Base-by-base conservation (phyloP, 92 coral and sea anemone genomes). In the Phenganax stokvisi region DNA sequence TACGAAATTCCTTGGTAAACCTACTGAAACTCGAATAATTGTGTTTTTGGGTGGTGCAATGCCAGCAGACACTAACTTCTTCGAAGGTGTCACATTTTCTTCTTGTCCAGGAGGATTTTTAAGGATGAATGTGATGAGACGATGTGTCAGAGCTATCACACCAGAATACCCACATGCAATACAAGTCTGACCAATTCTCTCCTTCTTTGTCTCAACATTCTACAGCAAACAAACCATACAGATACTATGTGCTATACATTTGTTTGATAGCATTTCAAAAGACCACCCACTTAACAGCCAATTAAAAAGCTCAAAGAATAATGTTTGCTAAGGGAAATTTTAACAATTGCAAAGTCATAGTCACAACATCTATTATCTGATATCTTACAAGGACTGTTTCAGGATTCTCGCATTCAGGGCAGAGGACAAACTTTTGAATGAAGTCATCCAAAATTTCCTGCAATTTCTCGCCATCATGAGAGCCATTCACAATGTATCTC, bases 401-500 rank as follows among this genome's bases (percentile, higher is more conserved):
- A 72, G 98, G 98, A 79, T 94, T 94, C 58, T 94, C 98, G 80
- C 98, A 94, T 64, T 89, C 89, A 17, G 98, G 97, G 54, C 98
- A 94, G 58, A 94, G 91, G 28, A 94, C 98, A 94, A 94, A 94
- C 87, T 90, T 94, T 85, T 94, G 97, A 85, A 94, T 94, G 69
- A 94, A 94, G 3, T 93, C 93, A 87, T 94, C 98, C 77, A 94
- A 88, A 80, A 94, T 94, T 12, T 94, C 98, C 80, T 94, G 98
- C 77, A 94, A 87, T 81, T 94, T 94, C 37, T 94, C 98, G 51
- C 91, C 98, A 85, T 94, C 92, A 74, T 94, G 98, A 25, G 98
- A 88, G 67, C 98, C 98, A 89, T 94, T 94, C 51, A 94, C 98
- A 82, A 94, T 94, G 87, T 92, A 94, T 53, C 98, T 90, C 58